Conservation (phyloP, 2,797 vertebrate genomes). For the Rhinatrema bivittatum region DNA sequence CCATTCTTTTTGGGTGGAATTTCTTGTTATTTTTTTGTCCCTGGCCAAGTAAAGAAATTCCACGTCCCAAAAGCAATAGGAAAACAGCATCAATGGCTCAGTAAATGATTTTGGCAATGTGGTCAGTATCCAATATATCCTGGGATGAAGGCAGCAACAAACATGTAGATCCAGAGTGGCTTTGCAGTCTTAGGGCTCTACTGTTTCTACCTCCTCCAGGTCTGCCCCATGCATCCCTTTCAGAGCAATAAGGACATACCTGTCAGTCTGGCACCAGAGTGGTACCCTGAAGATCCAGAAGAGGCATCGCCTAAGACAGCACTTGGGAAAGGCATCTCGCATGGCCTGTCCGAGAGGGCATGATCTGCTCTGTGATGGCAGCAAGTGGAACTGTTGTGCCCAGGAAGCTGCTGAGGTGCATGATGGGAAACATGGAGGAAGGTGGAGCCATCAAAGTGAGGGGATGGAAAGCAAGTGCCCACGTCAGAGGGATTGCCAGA, state of each 20-base stretch:
- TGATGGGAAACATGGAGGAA: slow-evolving; percentile 48
- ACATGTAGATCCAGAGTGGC: too few relatives aligned
- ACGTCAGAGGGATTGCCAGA: slow-evolving; percentile 3
- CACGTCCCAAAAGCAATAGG: too few relatives aligned
- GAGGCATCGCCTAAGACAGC: slow-evolving; percentile 47
- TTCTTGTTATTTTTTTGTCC: too few relatives aligned
- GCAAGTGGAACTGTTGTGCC: slow-evolving; percentile 22
- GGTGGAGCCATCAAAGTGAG: slow-evolving; percentile 21
- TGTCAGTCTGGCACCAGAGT: slow-evolving; percentile 61
- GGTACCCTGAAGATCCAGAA: slow-evolving; percentile 56
- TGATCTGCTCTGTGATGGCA: slow-evolving; percentile 26
- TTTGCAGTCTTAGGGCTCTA: too few relatives aligned
- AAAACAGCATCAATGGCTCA: too few relatives aligned
- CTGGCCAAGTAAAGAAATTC: too few relatives aligned
- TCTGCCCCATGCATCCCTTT: too few relatives aligned
- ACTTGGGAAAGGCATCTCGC: slow-evolving; percentile 27
- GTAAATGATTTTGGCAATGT: too few relatives aligned
- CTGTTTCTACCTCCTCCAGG: too few relatives aligned
- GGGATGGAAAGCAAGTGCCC: slow-evolving; percentile 19
- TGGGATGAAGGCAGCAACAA: too few relatives aligned
- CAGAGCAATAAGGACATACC: slow-evolving; percentile 43
- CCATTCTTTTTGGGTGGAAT: too few relatives aligned
- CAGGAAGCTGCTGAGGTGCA: slow-evolving; percentile 31
- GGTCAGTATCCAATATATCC: too few relatives aligned
- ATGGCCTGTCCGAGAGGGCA: slow-evolving; percentile 47